Conservation (phyloP, 2,113 vertebrate genomes). For the Lagopus muta region DNA sequence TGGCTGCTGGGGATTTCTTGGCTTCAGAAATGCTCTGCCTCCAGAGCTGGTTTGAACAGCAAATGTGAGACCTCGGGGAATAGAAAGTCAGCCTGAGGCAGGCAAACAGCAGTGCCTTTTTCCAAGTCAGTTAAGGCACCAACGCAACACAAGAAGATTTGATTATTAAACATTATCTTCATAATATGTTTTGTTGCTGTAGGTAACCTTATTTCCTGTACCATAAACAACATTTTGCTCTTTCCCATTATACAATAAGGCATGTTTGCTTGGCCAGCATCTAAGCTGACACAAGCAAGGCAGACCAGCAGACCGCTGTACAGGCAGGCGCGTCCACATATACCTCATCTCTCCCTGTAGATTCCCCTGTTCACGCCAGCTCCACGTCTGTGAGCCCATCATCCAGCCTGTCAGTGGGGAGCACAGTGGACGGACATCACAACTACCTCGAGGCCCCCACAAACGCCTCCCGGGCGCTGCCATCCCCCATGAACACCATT, state of each 20-base stretch:
- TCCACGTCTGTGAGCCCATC: constrained; percentile 66
- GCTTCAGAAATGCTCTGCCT: background rate
- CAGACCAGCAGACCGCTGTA: accelerated
- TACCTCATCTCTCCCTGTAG: constrained; percentile 14
- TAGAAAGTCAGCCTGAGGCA: background rate
- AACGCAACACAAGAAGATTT: background rate
- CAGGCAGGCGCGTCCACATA: accelerated
- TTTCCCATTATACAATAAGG: background rate
- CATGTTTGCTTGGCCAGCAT: background rate
- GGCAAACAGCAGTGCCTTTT: background rate
- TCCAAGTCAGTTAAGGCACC: background rate
- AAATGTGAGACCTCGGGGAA: background rate
- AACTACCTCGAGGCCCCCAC: constrained; percentile 70
- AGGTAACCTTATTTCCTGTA: background rate
- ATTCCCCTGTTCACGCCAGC: constrained; percentile 68
- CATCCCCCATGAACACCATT: constrained; percentile 52
- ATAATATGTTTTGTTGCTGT: background rate
- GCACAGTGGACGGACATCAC: constrained; percentile 60
- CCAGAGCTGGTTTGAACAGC: background rate
- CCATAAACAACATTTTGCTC: background rate
- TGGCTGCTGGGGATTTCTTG: background rate
- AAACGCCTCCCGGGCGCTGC: constrained; percentile 32
- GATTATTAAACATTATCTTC: background rate
- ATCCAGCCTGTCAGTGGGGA: constrained; percentile 53
- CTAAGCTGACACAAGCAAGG: background rate